Evolutionary conservation across 1,140 invertebrate genomes (phyloP).

Genomic region (Pachypsylla venusta): DNA sequence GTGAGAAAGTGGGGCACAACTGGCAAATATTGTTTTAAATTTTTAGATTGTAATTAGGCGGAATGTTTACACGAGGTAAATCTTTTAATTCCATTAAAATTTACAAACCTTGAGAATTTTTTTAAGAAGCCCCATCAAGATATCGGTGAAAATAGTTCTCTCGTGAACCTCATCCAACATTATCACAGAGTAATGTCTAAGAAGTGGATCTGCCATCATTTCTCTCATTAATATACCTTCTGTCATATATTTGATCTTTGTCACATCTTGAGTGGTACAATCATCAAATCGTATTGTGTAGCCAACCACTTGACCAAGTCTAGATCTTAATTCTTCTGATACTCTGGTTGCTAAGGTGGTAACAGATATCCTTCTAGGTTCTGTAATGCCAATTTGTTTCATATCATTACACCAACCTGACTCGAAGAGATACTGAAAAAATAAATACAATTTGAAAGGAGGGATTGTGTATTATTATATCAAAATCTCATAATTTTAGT

Average conservation of each 20-base stretch:
- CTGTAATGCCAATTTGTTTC: conserved; percentile 70
- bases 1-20: no score
- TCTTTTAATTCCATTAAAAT: no score
- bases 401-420: conserved; percentile 64
- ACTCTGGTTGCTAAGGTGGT: conserved; percentile 78
- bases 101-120: conserved; percentile 61
- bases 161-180: conserved; percentile 97
- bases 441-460: no score
- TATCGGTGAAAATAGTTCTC: conserved; percentile 80
- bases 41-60: no score
- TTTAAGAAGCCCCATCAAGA: conserved; percentile 84
- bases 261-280: conserved; percentile 43
- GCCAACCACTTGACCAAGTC: conserved; percentile 72
- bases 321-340: conserved; percentile 68
- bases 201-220: conserved; percentile 85
- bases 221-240: conserved; percentile 89
- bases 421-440: conserved; percentile 71
- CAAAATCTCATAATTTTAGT: no score
- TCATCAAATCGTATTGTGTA: conserved; percentile 89
- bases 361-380: conserved; percentile 81
- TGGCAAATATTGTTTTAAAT: no score
- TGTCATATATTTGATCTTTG: conserved; percentile 89
- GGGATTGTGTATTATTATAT: no score
- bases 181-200: conserved; percentile 76
- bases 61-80: no score